A percentile compares a stretch with the other conserved stretches of the same genome.
These are phyloP conservation scores for Drosophila cognata DNA, from an alignment of 2,888 invertebrate species.

Conservation along the genomic window DNA sequence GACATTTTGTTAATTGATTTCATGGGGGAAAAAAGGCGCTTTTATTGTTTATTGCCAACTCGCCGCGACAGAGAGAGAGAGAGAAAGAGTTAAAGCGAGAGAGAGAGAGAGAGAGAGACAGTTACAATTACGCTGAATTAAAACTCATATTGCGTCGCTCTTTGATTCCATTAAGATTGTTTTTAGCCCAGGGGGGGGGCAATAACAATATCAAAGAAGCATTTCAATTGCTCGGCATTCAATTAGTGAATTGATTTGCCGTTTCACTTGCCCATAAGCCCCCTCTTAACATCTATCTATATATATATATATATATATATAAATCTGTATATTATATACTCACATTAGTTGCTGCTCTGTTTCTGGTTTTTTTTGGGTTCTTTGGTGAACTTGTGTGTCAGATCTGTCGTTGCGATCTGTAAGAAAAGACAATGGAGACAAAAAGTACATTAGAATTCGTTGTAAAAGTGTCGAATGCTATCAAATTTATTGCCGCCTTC, in stretches of 20 bases:
- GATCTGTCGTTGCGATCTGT: conserved; percentile 42
- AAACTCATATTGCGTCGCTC: conserved; percentile 69
- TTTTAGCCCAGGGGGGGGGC: conserved; percentile 55
- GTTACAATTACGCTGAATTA: conserved; percentile 74
- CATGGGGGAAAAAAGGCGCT: conserved; percentile 16
- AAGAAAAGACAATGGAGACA: conserved; percentile 11
- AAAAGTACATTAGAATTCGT: conserved; percentile 31
- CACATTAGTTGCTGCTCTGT: conserved; percentile 33
- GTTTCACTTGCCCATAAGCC: conserved; percentile 6
- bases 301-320: not conserved
- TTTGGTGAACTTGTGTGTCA: conserved; percentile 14
- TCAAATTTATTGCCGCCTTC: conserved; percentile 77
- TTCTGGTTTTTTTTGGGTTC: not conserved
- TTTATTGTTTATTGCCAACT: conserved; percentile 17
- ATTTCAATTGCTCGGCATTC: conserved; percentile 72
- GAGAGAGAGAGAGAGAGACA: conserved; percentile 1
- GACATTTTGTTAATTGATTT: conserved; percentile 80
- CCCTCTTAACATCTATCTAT: not conserved
- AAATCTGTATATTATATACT: conserved; percentile 25
- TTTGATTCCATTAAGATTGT: conserved; percentile 77
- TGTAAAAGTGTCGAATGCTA: conserved; percentile 81
- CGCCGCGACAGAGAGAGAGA: not conserved
- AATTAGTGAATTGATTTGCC: conserved; percentile 73
- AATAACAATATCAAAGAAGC: conserved; percentile 65
- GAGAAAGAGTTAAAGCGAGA: not conserved